These are phyloP conservation scores for Lutraria rhynchaena DNA, from an alignment of 1,140 invertebrate genomes.

Conservation along the genomic window DNA sequence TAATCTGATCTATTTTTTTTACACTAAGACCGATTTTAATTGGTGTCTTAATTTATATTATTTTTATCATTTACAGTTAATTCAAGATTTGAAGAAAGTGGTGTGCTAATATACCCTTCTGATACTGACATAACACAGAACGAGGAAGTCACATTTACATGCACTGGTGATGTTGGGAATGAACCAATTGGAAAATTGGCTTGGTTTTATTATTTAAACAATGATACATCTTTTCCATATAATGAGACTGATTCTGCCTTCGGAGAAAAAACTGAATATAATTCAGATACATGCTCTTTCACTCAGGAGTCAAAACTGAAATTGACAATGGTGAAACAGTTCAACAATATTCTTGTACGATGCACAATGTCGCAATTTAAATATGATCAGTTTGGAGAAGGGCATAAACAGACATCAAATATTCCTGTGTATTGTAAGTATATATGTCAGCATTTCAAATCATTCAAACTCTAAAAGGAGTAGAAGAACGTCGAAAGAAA, in stretches of 20 bases:
- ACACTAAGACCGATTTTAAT: not conserved
- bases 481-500: not conserved
- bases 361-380: slow-evolving; percentile 37
- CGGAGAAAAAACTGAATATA: not conserved
- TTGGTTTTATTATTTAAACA: slow-evolving; percentile 27
- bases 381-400: slow-evolving; percentile 13
- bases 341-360: slow-evolving; percentile 29
- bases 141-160: slow-evolving; percentile 25
- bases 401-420: slow-evolving; percentile 5
- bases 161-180: slow-evolving; percentile 35
- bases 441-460: not conserved
- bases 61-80: slow-evolving; percentile 16
- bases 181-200: slow-evolving; percentile 19
- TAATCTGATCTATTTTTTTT: not conserved
- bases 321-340: slow-evolving; percentile 11
- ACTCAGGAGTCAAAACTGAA: slow-evolving; percentile 1
- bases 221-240: not conserved
- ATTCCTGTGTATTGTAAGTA: slow-evolving; percentile 41
- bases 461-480: not conserved
- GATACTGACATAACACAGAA: slow-evolving; percentile 10
- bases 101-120: not conserved
- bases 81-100: not conserved
- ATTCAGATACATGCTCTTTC: not conserved
- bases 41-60: no score
- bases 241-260: not conserved